phyloP scores from a whole-genome alignment of 2,888 invertebrate genomes.

The Stenchaetothrips biformis region DNA sequence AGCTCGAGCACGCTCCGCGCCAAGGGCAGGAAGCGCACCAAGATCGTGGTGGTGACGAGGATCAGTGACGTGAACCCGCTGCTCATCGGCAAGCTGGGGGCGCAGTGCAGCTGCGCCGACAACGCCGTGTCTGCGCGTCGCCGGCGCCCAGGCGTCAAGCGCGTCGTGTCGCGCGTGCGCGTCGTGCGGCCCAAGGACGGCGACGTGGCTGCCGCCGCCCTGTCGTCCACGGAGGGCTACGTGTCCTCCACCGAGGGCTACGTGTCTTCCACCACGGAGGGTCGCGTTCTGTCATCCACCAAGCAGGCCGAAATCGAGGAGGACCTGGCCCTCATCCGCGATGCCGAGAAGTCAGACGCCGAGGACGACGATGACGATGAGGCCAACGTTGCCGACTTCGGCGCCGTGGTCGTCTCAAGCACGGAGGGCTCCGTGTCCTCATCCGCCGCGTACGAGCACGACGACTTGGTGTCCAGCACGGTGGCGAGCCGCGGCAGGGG shows the following conservation, averaged over 20 bases:
- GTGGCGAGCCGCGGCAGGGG: background rate
- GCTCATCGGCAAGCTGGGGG: conserved; percentile 64
- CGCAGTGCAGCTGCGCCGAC: conserved; percentile 67
- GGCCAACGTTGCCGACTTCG: background rate
- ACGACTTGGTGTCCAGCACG: background rate
- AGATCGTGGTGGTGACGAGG: conserved; percentile 45
- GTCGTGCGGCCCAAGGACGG: conserved; percentile 13
- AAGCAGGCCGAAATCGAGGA: conserved; percentile 4
- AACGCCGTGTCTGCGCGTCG: background rate
- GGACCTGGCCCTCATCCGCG: conserved; percentile 18
- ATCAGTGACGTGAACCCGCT: conserved; percentile 68
- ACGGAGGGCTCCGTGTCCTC: background rate
- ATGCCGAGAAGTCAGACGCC: conserved; percentile 7
- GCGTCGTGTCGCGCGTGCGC: conserved; percentile 5
- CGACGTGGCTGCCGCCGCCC: background rate
- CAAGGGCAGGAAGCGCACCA: conserved; percentile 35
- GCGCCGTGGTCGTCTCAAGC: background rate
- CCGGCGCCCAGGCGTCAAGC: background rate
- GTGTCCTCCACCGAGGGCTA: background rate
- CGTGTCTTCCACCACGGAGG: conserved; percentile 8
- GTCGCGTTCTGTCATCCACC: background rate
- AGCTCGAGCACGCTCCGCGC: conserved; percentile 26
- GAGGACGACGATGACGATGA: conserved; percentile 1
- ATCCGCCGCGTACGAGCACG: too few relatives aligned
- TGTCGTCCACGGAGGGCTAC: background rate